Percentiles rank a stretch among this genome's conserved stretches.
These are phyloP conservation scores for Limenitis camilla DNA, from an alignment of 2,888 invertebrate species.

Conservation along the genomic window DNA sequence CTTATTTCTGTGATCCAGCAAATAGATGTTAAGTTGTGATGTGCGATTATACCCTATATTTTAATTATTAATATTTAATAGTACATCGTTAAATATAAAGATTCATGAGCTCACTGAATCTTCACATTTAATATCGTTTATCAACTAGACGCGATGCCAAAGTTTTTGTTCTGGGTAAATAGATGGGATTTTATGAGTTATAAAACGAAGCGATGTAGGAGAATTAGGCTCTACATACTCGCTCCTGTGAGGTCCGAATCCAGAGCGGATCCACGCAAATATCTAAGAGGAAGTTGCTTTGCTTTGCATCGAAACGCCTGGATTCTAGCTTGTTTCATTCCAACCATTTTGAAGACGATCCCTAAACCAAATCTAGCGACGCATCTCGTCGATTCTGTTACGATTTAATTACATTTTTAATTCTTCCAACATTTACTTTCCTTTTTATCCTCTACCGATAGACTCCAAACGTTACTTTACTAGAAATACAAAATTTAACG, in stretches of 20 bases:
- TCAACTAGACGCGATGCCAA: constrained; percentile 47
- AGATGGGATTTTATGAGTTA: constrained; percentile 11
- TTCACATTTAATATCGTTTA: constrained; percentile 52
- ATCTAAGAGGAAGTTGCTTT: constrained; percentile 72
- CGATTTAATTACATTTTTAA: constrained; percentile 42
- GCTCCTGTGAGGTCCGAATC: constrained; percentile 48
- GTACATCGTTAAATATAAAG: constrained; percentile 54
- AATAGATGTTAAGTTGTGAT: constrained; percentile 72
- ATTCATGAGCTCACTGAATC: constrained; percentile 68
- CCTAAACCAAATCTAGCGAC: constrained; percentile 27
- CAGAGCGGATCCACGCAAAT: constrained; percentile 63
- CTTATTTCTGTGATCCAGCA: constrained; percentile 54
- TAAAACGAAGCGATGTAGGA: constrained; percentile 26
- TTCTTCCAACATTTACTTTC: constrained; percentile 43
- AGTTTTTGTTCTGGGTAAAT: constrained; percentile 33
- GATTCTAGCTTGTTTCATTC: constrained; percentile 41
- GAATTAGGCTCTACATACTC: constrained; percentile 25
- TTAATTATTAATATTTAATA: constrained; percentile 38
- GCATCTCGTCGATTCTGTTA: constrained; percentile 40
- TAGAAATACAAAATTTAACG: constrained; percentile 76
- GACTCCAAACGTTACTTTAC: constrained; percentile 67
- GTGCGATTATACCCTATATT: constrained; percentile 65
- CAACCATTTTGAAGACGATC: constrained; percentile 35
- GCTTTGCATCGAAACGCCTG: constrained; percentile 61
- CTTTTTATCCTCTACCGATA: constrained; percentile 53